A percentile compares a stretch with the other conserved stretches of the same genome.
phyloP scores from a whole-genome alignment of 2,888 invertebrate species.

The Euplagia quadripunctaria region DNA sequence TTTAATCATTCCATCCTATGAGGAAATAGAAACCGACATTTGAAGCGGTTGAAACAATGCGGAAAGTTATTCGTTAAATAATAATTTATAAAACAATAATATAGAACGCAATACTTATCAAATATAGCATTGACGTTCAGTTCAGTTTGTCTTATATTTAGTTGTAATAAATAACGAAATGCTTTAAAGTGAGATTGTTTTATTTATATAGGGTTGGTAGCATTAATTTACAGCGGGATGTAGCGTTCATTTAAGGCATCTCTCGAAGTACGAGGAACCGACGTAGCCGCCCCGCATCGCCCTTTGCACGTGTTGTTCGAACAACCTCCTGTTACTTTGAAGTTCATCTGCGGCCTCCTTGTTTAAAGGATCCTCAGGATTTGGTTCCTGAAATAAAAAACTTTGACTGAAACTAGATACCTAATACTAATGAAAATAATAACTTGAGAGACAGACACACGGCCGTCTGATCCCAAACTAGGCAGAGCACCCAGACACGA shows the following conservation, averaged over 20 bases:
- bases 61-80: constrained; percentile 44
- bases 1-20: constrained; percentile 42
- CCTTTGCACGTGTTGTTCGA: constrained; percentile 98
- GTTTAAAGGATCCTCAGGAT: constrained; percentile 99
- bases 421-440: neutral
- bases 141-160: constrained; percentile 7
- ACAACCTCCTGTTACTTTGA: constrained; percentile 96
- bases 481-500: no score
- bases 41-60: constrained; percentile 30
- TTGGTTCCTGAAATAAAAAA: constrained; percentile 93
- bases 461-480: no score
- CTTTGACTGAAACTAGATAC: no score
- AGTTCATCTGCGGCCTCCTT: constrained; percentile 99
- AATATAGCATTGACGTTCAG: constrained; percentile 4
- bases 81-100: constrained; percentile 51
- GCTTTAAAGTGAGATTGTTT: constrained; percentile 80
- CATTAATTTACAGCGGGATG: constrained; percentile 71
- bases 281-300: constrained; percentile 99
- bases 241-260: constrained; percentile 95
- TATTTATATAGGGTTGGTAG: constrained; percentile 76
- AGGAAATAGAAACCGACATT: constrained; percentile 29
- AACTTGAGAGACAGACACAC: neutral
- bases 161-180: constrained; percentile 58
- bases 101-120: constrained; percentile 39
- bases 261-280: constrained; percentile 97